Base-by-base conservation (phyloP, 1,140 invertebrate species). In the Hycleus phaleratus region DNA sequence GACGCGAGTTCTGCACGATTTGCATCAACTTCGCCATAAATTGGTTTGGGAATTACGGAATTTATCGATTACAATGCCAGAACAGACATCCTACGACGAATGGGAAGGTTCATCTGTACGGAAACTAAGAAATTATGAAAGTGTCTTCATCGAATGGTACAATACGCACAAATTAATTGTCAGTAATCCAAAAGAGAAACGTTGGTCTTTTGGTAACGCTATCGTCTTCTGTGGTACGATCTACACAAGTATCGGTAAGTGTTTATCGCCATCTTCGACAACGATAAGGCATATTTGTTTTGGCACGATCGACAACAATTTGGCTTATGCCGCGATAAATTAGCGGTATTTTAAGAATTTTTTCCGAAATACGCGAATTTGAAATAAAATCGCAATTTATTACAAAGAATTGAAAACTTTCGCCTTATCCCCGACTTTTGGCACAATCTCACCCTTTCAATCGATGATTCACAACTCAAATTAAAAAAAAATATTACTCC, bases 191-290 rank as follows among this genome's bases (percentile, higher is more conserved):
- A 49, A 38, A 8, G 53, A 49, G 9, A 78, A 79, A 60, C 77
- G 80, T 0, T 96, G 93, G 93, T 83, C 85, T 7, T 93, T 93
- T 71, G 90, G 88, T 86, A 91, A 93, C 66, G 81, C 92, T 1
- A 82, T 96, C 64, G 93, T 94, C 71, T 96, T 91, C 69, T 90
- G 90, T 57, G 86, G 90, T 42, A 95, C 93, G 6, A 87, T 95
- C 62, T 93, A 90, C 67, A 95, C 93, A 0, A 95, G 93, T 2
- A 96, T 96, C 65, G 93, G 92, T 93, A 67, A 81, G 80, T 76
- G 56, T 8, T 55, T 49, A 46, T 40, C 38, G 8, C 11, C 1
- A 42, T 5, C 18, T 24, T 46, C 5, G 8, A 11, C 9, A 32
- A 54, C 38, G 12, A 10, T 9, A 38, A 45, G 3, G 6, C 10